Conservation (phyloP, 2,113 vertebrate genomes). For the Notechis scutatus region DNA sequence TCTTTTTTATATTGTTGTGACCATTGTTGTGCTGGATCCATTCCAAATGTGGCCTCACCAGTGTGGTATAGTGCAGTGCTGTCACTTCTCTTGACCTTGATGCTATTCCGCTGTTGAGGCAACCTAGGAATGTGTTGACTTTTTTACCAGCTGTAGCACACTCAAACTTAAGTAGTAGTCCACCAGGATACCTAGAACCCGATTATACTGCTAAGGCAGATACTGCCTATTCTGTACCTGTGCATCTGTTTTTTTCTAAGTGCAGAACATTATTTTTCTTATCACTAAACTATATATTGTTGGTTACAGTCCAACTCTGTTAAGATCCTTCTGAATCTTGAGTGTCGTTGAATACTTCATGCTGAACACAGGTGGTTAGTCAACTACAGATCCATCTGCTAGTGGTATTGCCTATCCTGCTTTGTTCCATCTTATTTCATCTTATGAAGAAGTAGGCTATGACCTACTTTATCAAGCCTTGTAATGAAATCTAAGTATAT, state of each 20-base stretch:
- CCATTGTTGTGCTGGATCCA: neutral
- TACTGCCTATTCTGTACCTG: neutral
- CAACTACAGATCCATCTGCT: neutral
- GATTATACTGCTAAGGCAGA: neutral
- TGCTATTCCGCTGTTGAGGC: neutral
- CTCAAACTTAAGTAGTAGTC: neutral
- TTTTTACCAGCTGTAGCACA: neutral
- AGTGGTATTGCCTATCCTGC: neutral
- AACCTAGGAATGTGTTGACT: neutral
- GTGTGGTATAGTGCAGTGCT: neutral
- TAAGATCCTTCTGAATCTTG: neutral
- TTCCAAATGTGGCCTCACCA: neutral
- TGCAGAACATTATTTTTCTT: neutral
- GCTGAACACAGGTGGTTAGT: neutral
- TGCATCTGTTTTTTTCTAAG: neutral
- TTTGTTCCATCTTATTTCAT: neutral
- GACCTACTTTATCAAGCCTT: neutral
- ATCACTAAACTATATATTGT: neutral
- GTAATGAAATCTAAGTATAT: neutral
- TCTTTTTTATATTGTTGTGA: neutral
- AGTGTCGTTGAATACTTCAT: neutral
- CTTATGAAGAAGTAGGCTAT: neutral
- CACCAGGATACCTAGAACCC: neutral
- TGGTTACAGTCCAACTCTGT: neutral
- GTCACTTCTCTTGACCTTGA: neutral